Percentiles rank a stretch among this genome's conserved stretches.
Conservation (phyloP, 2,888 invertebrate genomes). For the Dolichomitus sp. region DNA sequence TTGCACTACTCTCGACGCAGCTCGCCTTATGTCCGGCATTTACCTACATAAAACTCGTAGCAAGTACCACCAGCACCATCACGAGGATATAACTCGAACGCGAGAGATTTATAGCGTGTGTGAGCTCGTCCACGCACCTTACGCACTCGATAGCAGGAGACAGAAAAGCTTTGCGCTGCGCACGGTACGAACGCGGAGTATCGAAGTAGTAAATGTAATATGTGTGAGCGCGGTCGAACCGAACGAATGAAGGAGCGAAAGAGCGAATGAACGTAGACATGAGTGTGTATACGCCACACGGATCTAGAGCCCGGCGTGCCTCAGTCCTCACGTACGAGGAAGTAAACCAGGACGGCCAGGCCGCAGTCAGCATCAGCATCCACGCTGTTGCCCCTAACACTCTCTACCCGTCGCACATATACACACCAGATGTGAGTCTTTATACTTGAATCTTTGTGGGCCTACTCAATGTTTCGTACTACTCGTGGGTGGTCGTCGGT, state of each 20-base stretch:
- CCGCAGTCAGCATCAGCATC: constrained; percentile 78
- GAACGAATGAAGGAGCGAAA: constrained; percentile 51
- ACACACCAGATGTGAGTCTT: constrained; percentile 17
- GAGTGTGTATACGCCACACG: constrained; percentile 48
- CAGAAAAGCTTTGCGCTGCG: not conserved
- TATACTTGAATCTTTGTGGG: not conserved
- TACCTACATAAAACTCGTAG: constrained; percentile 67
- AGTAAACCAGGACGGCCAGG: constrained; percentile 83
- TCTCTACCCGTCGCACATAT: constrained; percentile 79
- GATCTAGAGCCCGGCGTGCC: constrained; percentile 63
- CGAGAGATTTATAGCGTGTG: constrained; percentile 61
- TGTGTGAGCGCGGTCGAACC: constrained; percentile 20
- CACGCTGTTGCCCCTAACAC: constrained; percentile 82
- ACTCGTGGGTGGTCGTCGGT: constrained; percentile 60
- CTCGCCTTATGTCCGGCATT: constrained; percentile 62
- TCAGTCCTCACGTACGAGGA: constrained; percentile 70
- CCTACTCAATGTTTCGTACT: constrained; percentile 8
- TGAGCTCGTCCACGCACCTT: constrained; percentile 77
- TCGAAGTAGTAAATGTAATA: constrained; percentile 1
- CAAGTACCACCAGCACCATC: not conserved
- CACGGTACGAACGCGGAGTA: not conserved
- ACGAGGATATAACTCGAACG: constrained; percentile 56
- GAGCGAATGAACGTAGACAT: constrained; percentile 46
- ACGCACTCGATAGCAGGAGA: constrained; percentile 73
- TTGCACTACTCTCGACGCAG: constrained; percentile 6